Evolutionary conservation across 92 coral and sea anemone species (phyloP).

Genomic region (Parazoanthus atlanticus): DNA sequence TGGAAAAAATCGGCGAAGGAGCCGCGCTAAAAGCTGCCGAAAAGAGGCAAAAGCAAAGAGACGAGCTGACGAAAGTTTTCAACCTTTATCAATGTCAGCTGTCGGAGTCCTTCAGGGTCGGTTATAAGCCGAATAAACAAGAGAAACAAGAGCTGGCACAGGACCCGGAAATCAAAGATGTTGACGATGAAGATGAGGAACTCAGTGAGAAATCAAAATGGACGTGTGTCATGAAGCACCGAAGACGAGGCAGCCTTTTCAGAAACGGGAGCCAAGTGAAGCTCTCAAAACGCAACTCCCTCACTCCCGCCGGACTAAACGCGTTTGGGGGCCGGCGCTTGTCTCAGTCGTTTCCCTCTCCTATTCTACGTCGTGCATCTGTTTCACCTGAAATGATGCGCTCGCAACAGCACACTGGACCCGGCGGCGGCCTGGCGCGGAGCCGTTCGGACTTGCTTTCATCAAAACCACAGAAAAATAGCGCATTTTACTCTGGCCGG

Average conservation of each 20-base stretch:
- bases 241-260: constrained; percentile 37
- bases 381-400: constrained; percentile 23
- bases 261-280: constrained; percentile 5
- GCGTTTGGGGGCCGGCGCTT: not conserved
- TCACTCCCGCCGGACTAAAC: constrained; percentile 19
- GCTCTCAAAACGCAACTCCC: constrained; percentile 41
- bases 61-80: constrained; percentile 61
- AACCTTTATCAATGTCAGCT: constrained; percentile 75
- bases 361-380: constrained; percentile 15
- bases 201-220: not conserved
- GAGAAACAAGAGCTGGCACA: not conserved
- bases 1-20: not conserved
- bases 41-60: constrained; percentile 51
- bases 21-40: not conserved
- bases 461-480: not conserved
- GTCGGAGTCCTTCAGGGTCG: constrained; percentile 65
- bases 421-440: constrained; percentile 19
- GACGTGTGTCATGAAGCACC: not conserved
- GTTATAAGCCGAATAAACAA: constrained; percentile 30
- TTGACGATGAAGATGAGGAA: not conserved
- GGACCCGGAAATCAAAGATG: not conserved
- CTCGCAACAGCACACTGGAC: constrained; percentile 7
- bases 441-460: constrained; percentile 35
- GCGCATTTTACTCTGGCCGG: not conserved
- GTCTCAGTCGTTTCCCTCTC: not conserved